These are phyloP conservation scores for Paradisaea rubra DNA, from an alignment of 2,113 vertebrate genomes.

Conservation along the genomic window DNA sequence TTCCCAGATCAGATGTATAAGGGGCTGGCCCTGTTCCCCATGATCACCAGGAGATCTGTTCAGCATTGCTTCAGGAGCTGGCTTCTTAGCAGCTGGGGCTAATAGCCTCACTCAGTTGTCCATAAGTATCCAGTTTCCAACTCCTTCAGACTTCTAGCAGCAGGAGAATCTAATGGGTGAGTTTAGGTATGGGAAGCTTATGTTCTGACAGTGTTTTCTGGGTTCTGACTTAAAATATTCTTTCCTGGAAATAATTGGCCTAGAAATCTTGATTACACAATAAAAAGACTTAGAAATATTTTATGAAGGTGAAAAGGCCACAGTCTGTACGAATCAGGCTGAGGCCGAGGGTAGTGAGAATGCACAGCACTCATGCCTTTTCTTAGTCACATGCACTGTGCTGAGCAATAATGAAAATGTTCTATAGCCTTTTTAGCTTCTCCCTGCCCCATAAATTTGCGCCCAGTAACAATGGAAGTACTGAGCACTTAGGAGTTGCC, in stretches of 20 bases:
- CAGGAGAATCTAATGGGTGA: neutral
- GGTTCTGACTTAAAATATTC: neutral
- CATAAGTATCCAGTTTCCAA: neutral
- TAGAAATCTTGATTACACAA: neutral
- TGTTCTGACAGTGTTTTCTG: neutral
- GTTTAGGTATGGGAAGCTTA: neutral
- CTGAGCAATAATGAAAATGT: neutral
- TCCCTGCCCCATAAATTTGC: neutral
- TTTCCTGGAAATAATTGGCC: neutral
- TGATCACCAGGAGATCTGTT: neutral
- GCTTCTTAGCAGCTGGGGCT: neutral
- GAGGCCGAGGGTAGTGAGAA: fast-evolving
- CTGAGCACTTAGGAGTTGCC: neutral
- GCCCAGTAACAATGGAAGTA: neutral
- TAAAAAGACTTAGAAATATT: neutral
- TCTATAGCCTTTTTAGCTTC: neutral
- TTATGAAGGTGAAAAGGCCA: neutral
- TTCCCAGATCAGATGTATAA: neutral
- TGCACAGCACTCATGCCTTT: neutral
- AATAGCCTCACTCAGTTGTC: neutral
- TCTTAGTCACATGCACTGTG: neutral
- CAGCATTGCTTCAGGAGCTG: neutral
- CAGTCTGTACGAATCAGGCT: neutral
- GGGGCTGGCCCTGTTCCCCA: neutral
- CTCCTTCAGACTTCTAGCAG: neutral